These are phyloP conservation scores for Exaiptasia diaphana DNA, from an alignment of 64 coral and sea anemone genomes.

Conservation along the genomic window DNA sequence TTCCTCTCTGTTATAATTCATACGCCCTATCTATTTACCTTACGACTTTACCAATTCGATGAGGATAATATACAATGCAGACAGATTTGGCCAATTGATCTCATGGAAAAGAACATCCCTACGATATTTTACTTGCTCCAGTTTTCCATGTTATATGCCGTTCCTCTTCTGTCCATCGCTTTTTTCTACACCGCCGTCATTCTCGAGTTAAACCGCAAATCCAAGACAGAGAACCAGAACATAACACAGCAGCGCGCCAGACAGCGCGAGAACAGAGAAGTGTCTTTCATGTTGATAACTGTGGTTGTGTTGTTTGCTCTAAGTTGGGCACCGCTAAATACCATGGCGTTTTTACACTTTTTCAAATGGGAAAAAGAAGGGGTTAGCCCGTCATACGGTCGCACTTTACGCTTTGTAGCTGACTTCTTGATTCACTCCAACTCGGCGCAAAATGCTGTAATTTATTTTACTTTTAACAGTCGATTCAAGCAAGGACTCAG, in stretches of 20 bases:
- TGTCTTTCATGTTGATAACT: background rate
- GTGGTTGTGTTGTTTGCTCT: background rate
- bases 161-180: background rate
- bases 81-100: background rate
- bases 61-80: background rate
- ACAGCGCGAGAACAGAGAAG: background rate
- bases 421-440: background rate
- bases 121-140: background rate
- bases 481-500: background rate
- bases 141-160: background rate
- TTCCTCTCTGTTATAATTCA: background rate
- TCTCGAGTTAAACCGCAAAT: background rate
- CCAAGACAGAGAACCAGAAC: background rate
- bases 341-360: background rate
- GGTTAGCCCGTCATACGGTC: background rate
- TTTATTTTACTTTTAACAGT: slow-evolving; percentile 10
- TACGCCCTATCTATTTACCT: background rate
- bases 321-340: background rate
- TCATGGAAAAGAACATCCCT: background rate
- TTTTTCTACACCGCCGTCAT: background rate
- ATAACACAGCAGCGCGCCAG: background rate
- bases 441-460: background rate
- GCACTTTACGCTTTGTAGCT: background rate
- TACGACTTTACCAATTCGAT: background rate
- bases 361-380: background rate